Conservation (phyloP, 2,888 invertebrate genomes). For the Automeris io region DNA sequence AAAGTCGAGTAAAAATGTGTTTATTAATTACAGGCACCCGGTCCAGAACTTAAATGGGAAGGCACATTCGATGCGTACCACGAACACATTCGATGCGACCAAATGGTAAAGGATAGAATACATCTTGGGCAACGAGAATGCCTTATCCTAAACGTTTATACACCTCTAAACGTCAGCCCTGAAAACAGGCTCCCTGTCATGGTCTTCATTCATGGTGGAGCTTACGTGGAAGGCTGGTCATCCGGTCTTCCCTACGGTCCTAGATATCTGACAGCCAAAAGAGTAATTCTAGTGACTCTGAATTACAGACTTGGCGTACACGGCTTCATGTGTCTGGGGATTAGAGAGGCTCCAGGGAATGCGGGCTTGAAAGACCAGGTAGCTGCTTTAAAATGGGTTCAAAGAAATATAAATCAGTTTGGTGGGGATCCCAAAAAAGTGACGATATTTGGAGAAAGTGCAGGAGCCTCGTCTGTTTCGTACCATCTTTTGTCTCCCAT, state of each 20-base stretch:
- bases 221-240: slow-evolving; percentile 21
- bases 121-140: slow-evolving; percentile 12
- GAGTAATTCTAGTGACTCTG: slow-evolving; percentile 23
- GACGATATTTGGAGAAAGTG: slow-evolving; percentile 34
- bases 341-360: slow-evolving; percentile 33
- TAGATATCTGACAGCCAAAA: slow-evolving; percentile 17
- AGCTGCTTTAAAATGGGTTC: slow-evolving; percentile 31
- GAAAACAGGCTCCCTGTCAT: slow-evolving; percentile 19
- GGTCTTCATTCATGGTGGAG: slow-evolving; percentile 32
- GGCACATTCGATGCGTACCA: slow-evolving; percentile 43
- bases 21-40: slow-evolving; percentile 24
- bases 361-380: slow-evolving; percentile 35
- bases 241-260: slow-evolving; percentile 14
- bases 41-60: slow-evolving; percentile 41
- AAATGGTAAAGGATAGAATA: slow-evolving; percentile 26
- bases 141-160: slow-evolving; percentile 24
- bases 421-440: slow-evolving; percentile 35
- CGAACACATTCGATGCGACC: slow-evolving; percentile 52
- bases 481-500: slow-evolving; percentile 27
- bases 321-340: slow-evolving; percentile 59
- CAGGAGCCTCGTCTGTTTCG: slow-evolving; percentile 27
- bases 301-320: slow-evolving; percentile 52
- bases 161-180: slow-evolving; percentile 11
- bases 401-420: slow-evolving; percentile 27
- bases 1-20: too few relatives aligned